phyloP scores from a whole-genome alignment of 2,797 vertebrate genomes.

The Aldrovandia affinis region DNA sequence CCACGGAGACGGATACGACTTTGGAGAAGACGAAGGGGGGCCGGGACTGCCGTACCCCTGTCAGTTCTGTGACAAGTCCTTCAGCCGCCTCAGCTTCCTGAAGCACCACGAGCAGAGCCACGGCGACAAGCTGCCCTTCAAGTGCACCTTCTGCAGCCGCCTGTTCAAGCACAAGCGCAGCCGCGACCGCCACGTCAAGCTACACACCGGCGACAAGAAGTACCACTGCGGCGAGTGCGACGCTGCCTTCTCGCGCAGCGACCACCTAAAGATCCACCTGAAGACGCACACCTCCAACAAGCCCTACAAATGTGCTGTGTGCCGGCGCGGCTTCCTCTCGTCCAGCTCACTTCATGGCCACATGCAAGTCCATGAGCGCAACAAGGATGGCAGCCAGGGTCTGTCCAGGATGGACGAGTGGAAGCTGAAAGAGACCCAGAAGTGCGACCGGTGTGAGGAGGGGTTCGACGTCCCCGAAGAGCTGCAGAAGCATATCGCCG shows the following conservation, averaged over 20 bases:
- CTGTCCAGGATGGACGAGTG: slow-evolving; percentile 88
- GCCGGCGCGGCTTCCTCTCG: slow-evolving; percentile 95
- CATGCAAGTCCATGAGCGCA: slow-evolving; percentile 98
- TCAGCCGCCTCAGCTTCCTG: slow-evolving; percentile 97
- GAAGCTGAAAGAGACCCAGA: slow-evolving; percentile 95
- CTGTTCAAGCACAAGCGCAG: slow-evolving; percentile 99
- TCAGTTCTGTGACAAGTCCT: slow-evolving; percentile 98
- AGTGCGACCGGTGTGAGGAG: slow-evolving; percentile 97
- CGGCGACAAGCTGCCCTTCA: slow-evolving; percentile 98
- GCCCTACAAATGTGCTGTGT: slow-evolving; percentile 99
- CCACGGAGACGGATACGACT: slow-evolving; percentile 95
- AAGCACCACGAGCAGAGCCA: slow-evolving; percentile 99
- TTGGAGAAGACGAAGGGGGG: slow-evolving; percentile 95
- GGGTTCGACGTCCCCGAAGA: slow-evolving; percentile 97
- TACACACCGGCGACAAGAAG: slow-evolving; percentile 98
- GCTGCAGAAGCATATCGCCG: slow-evolving; percentile 95
- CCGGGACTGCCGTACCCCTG: slow-evolving; percentile 95
- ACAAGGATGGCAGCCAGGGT: slow-evolving; percentile 87
- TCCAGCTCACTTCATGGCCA: slow-evolving; percentile 97
- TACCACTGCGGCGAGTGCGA: slow-evolving; percentile 98
- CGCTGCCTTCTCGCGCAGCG: slow-evolving; percentile 95
- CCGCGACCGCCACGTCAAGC: slow-evolving; percentile 95
- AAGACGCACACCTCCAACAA: slow-evolving; percentile 99
- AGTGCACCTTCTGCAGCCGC: slow-evolving; percentile 96
- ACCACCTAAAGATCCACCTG: slow-evolving; percentile 99